Evolutionary conservation across 2,113 vertebrate species (phyloP), one percentile per base, ranked within the genome.

Genomic region (Clarias batrachus): DNA sequence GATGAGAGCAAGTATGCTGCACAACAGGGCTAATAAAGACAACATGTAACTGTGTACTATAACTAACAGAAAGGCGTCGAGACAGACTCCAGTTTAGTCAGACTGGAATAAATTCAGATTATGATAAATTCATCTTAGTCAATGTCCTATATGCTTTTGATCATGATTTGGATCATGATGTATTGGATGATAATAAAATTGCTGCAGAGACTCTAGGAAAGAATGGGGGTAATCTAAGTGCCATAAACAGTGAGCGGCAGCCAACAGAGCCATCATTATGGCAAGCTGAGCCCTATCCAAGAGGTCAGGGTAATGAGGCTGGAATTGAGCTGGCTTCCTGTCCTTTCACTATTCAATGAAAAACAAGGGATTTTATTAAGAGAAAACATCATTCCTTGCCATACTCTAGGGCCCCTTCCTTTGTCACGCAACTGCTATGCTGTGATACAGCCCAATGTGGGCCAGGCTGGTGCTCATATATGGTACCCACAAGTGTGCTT

Each of bases 301-400:
- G 89, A 89, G 88, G 88, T 89, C 92, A 93, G 84, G 52, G 82
- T 93, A 92, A 90, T 93, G 91, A 92, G 89, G 88, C 87, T 93
- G 91, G 91, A 94, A 93, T 91, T 91, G 92, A 88, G 88, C 82
- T 88, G 88, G 86, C 91, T 93, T 93, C 92, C 88, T 94, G 91
- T 93, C 87, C 88, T 89, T 87, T 93, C 88, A 91, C 91, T 89
- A 91, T 85, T 87, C 60, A 59, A 87, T 91, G 90, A 90, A 91
- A 94, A 92, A 90, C 89, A 85, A 91, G 81, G 86, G 81, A 90
- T 90, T 89, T 92, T 86, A 88, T 87, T 84, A 92, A 87, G 90
- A 84, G 88, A 94, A 94, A 94, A 93, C 92, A 94, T 90, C 89
- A 91, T 92, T 92, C 88, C 90, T 92, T 86, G 90, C 89, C 87